Conservation (phyloP, 2,888 invertebrate genomes). For the Phyllotreta striolata region DNA sequence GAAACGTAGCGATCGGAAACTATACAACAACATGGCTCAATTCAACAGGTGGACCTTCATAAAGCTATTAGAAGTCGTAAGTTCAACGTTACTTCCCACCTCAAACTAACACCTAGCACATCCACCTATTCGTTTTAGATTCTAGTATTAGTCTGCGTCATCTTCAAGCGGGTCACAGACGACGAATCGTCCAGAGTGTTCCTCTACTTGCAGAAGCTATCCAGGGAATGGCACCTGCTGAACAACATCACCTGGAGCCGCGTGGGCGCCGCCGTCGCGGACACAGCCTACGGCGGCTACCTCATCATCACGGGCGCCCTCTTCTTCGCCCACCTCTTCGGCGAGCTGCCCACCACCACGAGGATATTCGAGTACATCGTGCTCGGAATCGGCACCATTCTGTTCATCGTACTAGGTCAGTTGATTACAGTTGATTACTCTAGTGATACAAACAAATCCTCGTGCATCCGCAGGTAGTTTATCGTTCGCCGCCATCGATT, state of each 20-base stretch:
- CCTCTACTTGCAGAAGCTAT: constrained; percentile 74
- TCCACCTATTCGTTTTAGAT: constrained; percentile 62
- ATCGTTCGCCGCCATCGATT: constrained; percentile 75
- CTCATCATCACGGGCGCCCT: constrained; percentile 74
- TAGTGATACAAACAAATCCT: too few species aligned
- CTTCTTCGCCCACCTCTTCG: constrained; percentile 70
- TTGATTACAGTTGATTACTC: too few species aligned
- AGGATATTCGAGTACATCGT: constrained; percentile 73
- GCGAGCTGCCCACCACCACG: constrained; percentile 70
- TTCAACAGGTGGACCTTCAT: constrained; percentile 59
- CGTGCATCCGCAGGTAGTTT: constrained; percentile 66
- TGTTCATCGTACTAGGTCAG: constrained; percentile 72
- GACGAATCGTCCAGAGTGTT: constrained; percentile 75
- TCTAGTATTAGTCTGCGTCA: constrained; percentile 72
- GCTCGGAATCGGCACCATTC: constrained; percentile 73
- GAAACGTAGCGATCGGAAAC: neutral
- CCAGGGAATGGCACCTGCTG: constrained; percentile 77
- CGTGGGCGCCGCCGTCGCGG: constrained; percentile 72
- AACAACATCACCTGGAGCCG: constrained; percentile 78
- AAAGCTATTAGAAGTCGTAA: constrained; percentile 59
- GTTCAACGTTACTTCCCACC: constrained; percentile 39
- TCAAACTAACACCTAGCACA: constrained; percentile 9
- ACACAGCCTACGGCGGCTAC: constrained; percentile 74
- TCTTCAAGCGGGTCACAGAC: constrained; percentile 74
- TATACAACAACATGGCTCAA: constrained; percentile 38